These are phyloP conservation scores for Atta texana DNA, from an alignment of 1,140 invertebrate species.

Conservation along the genomic window DNA sequence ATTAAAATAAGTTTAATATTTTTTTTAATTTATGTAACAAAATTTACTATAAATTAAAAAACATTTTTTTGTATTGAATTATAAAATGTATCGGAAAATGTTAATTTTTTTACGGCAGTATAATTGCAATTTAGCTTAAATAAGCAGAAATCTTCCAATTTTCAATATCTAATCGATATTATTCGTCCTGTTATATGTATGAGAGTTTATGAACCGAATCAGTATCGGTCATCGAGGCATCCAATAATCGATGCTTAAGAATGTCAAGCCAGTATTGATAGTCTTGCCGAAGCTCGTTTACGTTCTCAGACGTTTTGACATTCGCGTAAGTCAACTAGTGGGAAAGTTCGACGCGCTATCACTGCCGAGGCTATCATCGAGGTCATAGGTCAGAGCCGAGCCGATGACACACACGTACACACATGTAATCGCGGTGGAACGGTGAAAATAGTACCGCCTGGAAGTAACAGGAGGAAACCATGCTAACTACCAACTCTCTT, in stretches of 20 bases:
- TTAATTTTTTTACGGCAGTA: not conserved
- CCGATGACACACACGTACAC: slow-evolving; percentile 72
- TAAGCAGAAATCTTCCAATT: not conserved
- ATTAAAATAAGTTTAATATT: not conserved
- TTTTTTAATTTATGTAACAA: not conserved
- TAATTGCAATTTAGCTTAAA: slow-evolving; percentile 16
- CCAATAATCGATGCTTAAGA: slow-evolving; percentile 66
- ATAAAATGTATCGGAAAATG: not conserved
- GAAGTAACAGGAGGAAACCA: slow-evolving; percentile 52
- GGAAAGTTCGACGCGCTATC: slow-evolving; percentile 69
- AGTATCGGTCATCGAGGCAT: slow-evolving; percentile 47
- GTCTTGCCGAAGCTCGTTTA: slow-evolving; percentile 31
- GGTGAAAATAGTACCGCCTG: slow-evolving; percentile 74
- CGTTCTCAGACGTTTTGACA: slow-evolving; percentile 63
- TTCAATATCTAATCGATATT: slow-evolving; percentile 32
- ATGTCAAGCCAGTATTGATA: slow-evolving; percentile 57
- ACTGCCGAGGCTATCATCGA: slow-evolving; percentile 77
- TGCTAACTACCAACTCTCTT: slow-evolving; percentile 53
- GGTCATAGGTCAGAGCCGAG: slow-evolving; percentile 78
- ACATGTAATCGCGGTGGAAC: slow-evolving; percentile 68
- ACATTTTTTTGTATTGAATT: not conserved
- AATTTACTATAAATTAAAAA: not conserved
- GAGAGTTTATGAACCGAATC: slow-evolving; percentile 60
- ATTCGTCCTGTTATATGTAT: slow-evolving; percentile 10
- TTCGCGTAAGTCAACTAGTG: slow-evolving; percentile 59